A percentile compares a stretch with the other conserved stretches of the same genome.
Evolutionary conservation across 2,797 vertebrate species (phyloP).

Genomic region (Tadarida brasiliensis): DNA sequence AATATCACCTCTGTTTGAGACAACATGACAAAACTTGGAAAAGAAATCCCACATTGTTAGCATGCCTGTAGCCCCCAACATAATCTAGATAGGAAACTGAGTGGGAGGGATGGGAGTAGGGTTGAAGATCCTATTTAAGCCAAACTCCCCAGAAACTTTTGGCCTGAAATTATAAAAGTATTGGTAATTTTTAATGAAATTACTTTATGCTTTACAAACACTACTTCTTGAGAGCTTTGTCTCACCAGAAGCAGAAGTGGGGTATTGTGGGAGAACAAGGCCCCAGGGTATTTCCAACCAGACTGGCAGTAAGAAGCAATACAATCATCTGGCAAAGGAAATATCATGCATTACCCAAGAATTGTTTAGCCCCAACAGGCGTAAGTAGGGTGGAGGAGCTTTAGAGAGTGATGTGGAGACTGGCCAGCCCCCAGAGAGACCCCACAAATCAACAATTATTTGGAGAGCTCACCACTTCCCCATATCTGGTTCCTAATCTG

Average conservation of each 20-base stretch:
- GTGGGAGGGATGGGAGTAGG: neutral
- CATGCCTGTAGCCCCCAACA: neutral
- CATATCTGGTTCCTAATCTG: conserved; percentile 22
- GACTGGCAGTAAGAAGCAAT: conserved; percentile 31
- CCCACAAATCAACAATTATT: neutral
- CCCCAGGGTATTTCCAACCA: conserved; percentile 80
- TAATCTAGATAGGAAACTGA: neutral
- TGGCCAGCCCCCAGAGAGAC: neutral
- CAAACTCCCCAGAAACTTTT: conserved; percentile 69
- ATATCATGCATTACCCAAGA: neutral
- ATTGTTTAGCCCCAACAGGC: neutral
- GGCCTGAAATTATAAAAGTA: conserved; percentile 47
- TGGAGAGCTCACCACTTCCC: neutral
- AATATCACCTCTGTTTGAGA: neutral
- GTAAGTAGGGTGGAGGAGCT: neutral
- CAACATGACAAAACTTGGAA: neutral
- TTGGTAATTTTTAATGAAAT: conserved; percentile 65
- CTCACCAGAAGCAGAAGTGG: conserved; percentile 76
- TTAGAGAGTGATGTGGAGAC: neutral
- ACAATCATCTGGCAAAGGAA: conserved; percentile 54
- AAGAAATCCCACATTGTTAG: conserved; percentile 3
- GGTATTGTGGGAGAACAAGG: conserved; percentile 35
- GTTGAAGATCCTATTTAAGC: conserved; percentile 35
- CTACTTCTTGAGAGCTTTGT: neutral
- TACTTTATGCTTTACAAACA: conserved; percentile 53